Conservation (phyloP, 2,797 vertebrate genomes). For the Tragelaphus eurycerus region DNA sequence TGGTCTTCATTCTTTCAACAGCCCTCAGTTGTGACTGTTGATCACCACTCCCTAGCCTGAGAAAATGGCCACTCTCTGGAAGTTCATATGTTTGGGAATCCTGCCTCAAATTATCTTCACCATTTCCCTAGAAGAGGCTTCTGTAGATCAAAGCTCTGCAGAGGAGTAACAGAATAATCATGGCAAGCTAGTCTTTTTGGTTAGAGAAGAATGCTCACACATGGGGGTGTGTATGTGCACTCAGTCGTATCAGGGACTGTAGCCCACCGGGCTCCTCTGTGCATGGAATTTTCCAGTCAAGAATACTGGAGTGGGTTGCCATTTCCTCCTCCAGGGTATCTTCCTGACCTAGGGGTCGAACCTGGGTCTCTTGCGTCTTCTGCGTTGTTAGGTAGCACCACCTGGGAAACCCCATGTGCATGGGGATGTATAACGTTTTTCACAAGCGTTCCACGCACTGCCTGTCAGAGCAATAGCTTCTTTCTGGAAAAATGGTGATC, state of each 20-base stretch:
- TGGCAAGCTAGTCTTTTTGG: not conserved
- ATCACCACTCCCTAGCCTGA: not conserved
- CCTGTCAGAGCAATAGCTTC: not conserved
- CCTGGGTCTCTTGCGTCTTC: accelerated
- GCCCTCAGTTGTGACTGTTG: not conserved
- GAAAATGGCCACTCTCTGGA: not conserved
- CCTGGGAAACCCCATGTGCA: not conserved
- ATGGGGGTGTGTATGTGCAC: not conserved
- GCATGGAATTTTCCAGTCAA: not conserved
- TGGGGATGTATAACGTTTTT: not conserved
- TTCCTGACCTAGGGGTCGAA: not conserved
- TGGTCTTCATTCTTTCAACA: not conserved
- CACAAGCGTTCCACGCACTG: not conserved
- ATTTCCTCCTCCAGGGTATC: not conserved
- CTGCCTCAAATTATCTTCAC: not conserved
- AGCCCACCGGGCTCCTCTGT: not conserved
- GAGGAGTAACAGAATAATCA: not conserved
- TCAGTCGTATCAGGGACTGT: not conserved
- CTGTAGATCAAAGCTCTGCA: not conserved
- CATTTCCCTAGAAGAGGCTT: not conserved
- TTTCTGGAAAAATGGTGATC: not conserved
- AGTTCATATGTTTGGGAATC: not conserved
- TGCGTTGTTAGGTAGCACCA: not conserved
- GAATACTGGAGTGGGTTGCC: not conserved
- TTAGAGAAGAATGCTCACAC: not conserved